phyloP scores from a whole-genome alignment of 2,888 invertebrate species.

The Drosophila birchii region DNA sequence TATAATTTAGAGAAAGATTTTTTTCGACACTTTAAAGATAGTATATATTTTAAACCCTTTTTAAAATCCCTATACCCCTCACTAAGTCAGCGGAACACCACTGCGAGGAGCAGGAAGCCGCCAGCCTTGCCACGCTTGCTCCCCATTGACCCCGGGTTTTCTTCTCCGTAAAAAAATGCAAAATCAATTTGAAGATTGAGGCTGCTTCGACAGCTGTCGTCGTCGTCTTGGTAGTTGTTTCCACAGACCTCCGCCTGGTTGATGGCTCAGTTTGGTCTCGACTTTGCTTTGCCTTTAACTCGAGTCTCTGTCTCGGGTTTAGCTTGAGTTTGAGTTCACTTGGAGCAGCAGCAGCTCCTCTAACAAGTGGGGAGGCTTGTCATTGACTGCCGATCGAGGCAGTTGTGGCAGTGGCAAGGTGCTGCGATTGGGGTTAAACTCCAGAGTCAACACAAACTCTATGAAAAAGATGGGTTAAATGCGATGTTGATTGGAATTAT shows the following conservation, averaged over 20 bases:
- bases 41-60: background rate
- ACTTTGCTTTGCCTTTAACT: background rate
- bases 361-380: slow-evolving; percentile 36
- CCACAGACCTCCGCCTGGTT: slow-evolving; percentile 4
- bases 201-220: slow-evolving; percentile 46
- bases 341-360: slow-evolving; percentile 9
- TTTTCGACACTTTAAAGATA: background rate
- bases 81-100: too few relatives aligned
- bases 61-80: background rate
- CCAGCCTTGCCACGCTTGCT: slow-evolving; percentile 55
- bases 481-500: slow-evolving; percentile 8
- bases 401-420: slow-evolving; percentile 37
- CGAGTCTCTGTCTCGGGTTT: background rate
- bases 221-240: slow-evolving; percentile 13
- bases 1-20: fast-evolving
- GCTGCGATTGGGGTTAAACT: slow-evolving; percentile 43
- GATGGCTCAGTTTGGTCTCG: slow-evolving; percentile 37
- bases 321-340: slow-evolving; percentile 35
- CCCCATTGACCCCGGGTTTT: slow-evolving; percentile 47
- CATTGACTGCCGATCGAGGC: slow-evolving; percentile 37
- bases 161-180: slow-evolving; percentile 30
- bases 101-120: slow-evolving; percentile 47
- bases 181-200: slow-evolving; percentile 49
- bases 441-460: slow-evolving; percentile 22
- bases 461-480: slow-evolving; percentile 8